Evolutionary conservation across 1,140 invertebrate species (phyloP), one percentile per base, ranked within the genome.

Genomic region (Capitella teleta): DNA sequence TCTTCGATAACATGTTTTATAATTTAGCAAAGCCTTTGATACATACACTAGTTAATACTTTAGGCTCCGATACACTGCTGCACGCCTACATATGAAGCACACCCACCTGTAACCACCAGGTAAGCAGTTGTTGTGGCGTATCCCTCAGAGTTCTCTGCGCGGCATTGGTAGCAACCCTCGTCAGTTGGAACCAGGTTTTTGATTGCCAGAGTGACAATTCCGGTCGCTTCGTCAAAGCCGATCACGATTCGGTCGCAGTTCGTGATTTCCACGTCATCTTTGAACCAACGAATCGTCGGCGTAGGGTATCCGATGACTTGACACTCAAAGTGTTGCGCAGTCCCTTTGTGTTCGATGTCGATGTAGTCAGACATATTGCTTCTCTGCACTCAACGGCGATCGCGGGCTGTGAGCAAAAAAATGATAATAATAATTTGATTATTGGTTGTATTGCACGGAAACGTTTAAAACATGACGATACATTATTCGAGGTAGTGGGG

Each of bases 61-160:
- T n/a, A n/a, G n/a, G n/a, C n/a, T n/a, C n/a, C n/a, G n/a, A n/a
- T n/a, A n/a, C n/a, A n/a, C n/a, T n/a, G n/a, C n/a, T n/a, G n/a
- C n/a, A n/a, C n/a, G n/a, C n/a, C n/a, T n/a, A n/a, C n/a, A n/a
- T n/a, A n/a, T n/a, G n/a, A 16, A 3, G 4, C 16, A 14, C 12
- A 48, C 56, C 54, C 53, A 67, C 64, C 54, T 61, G 56, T 61
- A 40, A 68, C 60, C 36, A 61, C 49, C 24, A 69, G 55, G 51
- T 63, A 64, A 6, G 65, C 62, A 2, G 66, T 57, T 3, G 67
- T 70, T 5, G 62, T 56, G 1, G 67, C 68, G 42, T 59, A 52
- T 19, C 66, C 66, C 48, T 67, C 63, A 14, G 61, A 61, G 48
- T 69, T 68, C 45, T 67, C 65, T 0, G 65, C 68, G 21, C 59